Evolutionary conservation across 1,140 invertebrate genomes (phyloP).

Genomic region (Panagrolaimus sp.): DNA sequence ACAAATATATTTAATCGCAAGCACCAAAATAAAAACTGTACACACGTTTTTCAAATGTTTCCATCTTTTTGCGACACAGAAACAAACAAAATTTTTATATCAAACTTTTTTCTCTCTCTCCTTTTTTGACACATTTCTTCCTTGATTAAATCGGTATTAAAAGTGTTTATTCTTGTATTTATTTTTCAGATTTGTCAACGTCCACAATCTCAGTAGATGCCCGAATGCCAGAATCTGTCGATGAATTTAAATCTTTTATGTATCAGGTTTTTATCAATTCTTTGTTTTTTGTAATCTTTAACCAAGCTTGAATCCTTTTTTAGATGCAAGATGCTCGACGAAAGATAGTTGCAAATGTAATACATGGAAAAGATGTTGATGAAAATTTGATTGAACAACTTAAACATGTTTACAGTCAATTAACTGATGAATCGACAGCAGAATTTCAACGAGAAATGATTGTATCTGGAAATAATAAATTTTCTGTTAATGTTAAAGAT

Average conservation of each 20-base stretch:
- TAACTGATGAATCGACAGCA: constrained; percentile 29
- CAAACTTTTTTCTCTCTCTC: too few relatives aligned
- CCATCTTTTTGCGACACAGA: too few relatives aligned
- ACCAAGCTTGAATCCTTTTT: background rate
- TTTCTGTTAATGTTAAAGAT: constrained; percentile 44
- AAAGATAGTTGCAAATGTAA: constrained; percentile 29
- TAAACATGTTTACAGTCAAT: constrained; percentile 30
- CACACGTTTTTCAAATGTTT: too few relatives aligned
- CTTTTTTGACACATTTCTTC: background rate
- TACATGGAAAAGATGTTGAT: background rate
- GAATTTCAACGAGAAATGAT: constrained; percentile 44
- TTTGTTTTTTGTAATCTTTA: background rate
- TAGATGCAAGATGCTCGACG: constrained; percentile 33
- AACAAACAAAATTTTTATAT: too few relatives aligned
- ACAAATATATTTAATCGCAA: too few relatives aligned
- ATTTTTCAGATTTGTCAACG: too few relatives aligned
- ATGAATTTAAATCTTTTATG: constrained; percentile 41
- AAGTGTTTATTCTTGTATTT: background rate
- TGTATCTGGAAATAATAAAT: constrained; percentile 26
- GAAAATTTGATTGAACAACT: constrained; percentile 26
- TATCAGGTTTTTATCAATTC: constrained; percentile 27
- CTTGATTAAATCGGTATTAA: too few relatives aligned
- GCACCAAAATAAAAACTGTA: too few relatives aligned
- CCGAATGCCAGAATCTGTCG: constrained; percentile 24
- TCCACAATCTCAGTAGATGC: background rate